Percentiles rank a stretch among this genome's conserved stretches.
These are phyloP conservation scores for Cerceris rybyensis DNA, from an alignment of 2,888 invertebrate species.

Conservation along the genomic window DNA sequence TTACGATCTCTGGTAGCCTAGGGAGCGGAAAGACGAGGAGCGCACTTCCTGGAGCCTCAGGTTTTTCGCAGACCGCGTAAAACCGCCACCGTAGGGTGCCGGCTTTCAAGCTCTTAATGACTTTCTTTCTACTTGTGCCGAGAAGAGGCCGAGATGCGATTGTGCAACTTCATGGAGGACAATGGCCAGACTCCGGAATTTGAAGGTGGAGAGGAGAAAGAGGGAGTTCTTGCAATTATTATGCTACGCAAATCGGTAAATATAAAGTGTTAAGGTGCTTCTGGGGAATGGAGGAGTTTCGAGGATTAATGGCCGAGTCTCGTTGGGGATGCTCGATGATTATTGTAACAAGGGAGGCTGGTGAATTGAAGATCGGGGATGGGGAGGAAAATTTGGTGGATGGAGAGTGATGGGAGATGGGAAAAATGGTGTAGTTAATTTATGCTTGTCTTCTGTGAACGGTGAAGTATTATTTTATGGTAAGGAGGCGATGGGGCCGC, in stretches of 20 bases:
- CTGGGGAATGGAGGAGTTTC: not conserved
- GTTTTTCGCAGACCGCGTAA: not conserved
- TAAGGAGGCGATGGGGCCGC: too few relatives aligned
- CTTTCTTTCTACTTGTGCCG: conserved; percentile 1
- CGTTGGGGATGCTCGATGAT: too few relatives aligned
- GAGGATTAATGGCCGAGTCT: too few relatives aligned
- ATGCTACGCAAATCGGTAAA: conserved; percentile 6
- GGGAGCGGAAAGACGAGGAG: not conserved
- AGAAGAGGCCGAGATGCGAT: conserved; percentile 4
- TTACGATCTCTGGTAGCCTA: conserved; percentile 21
- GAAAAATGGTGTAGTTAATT: too few relatives aligned
- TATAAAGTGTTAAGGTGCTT: not conserved
- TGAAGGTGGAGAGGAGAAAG: not conserved
- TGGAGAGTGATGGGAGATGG: too few relatives aligned
- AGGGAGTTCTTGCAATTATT: conserved; percentile 4
- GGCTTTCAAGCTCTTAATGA: conserved; percentile 21
- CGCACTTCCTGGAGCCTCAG: not conserved
- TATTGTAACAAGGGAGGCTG: too few relatives aligned
- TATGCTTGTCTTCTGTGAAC: too few relatives aligned
- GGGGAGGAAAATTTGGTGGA: too few relatives aligned
- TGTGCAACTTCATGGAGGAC: not conserved
- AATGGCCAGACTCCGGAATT: not conserved
- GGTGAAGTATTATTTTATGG: too few relatives aligned
- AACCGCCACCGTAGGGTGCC: not conserved
- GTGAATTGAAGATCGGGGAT: not conserved